A percentile compares a stretch with the other conserved stretches of the same genome.
Conservation (phyloP, 2,888 invertebrate genomes). For the Drosophila kanekoi region DNA sequence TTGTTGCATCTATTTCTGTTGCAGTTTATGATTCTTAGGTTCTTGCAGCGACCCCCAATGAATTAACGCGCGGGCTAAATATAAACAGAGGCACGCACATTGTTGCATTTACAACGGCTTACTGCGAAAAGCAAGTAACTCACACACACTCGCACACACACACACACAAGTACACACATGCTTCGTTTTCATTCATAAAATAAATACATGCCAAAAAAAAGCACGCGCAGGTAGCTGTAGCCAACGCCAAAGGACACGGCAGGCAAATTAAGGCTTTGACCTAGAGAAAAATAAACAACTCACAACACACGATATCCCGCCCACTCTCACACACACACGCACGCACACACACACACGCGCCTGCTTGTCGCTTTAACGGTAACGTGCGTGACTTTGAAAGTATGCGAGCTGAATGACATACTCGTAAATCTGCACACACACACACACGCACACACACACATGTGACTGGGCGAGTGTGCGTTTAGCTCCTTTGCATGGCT, state of each 20-base stretch:
- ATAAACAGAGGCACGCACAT: slow-evolving; percentile 51
- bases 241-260: slow-evolving; percentile 56
- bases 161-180: slow-evolving; percentile 18
- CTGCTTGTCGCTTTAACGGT: slow-evolving; percentile 55
- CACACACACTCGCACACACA: slow-evolving; percentile 18
- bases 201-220: slow-evolving; percentile 41
- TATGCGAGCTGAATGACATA: slow-evolving; percentile 73
- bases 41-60: slow-evolving; percentile 66
- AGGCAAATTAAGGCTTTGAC: slow-evolving; percentile 80
- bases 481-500: slow-evolving; percentile 73
- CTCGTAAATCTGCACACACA: slow-evolving; percentile 63
- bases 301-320: slow-evolving; percentile 28
- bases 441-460: not conserved
- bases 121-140: slow-evolving; percentile 41
- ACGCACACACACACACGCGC: slow-evolving; percentile 17
- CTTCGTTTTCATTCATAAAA: slow-evolving; percentile 70
- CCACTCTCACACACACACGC: slow-evolving; percentile 23
- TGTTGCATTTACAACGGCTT: slow-evolving; percentile 30
- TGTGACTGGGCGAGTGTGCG: slow-evolving; percentile 17
- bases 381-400: slow-evolving; percentile 78
- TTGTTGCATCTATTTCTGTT: slow-evolving; percentile 68
- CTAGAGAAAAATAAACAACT: slow-evolving; percentile 75
- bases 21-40: slow-evolving; percentile 46
- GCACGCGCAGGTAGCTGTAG: slow-evolving; percentile 53
- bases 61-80: slow-evolving; percentile 56